Conservation (phyloP, 2,113 vertebrate genomes). For the Gallinago media region DNA sequence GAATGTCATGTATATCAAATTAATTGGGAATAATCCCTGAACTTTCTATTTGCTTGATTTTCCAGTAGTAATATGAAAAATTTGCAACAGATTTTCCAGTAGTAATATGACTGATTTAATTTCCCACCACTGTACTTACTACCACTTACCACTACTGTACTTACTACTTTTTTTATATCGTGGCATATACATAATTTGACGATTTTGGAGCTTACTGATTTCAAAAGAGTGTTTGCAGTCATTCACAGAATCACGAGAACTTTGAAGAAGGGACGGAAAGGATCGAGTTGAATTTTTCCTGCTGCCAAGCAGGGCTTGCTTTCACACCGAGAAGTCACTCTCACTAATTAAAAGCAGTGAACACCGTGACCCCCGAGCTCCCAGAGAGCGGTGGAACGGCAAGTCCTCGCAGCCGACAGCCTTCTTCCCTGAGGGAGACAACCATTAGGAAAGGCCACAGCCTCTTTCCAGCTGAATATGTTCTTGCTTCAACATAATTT, state of each 20-base stretch:
- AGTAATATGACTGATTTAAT: neutral
- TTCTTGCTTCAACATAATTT: constrained; percentile 17
- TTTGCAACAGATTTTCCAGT: neutral
- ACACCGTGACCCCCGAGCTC: neutral
- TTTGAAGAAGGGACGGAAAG: neutral
- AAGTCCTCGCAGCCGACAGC: neutral
- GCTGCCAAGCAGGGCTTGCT: neutral
- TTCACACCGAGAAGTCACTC: neutral
- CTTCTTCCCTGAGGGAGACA: neutral
- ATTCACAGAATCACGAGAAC: neutral
- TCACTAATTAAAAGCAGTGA: neutral
- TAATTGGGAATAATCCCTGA: neutral
- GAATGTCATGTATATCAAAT: neutral
- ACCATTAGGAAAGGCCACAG: neutral
- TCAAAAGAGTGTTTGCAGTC: neutral
- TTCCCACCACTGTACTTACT: neutral
- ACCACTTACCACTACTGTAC: no score
- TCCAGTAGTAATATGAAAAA: neutral
- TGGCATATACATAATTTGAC: neutral
- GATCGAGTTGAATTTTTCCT: neutral
- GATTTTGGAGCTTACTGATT: neutral
- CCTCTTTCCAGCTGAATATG: neutral
- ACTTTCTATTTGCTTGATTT: neutral
- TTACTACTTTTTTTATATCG: neutral
- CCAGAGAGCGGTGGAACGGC: neutral